Conservation (phyloP, 2,888 invertebrate species). For the Endotricha flammealis region DNA sequence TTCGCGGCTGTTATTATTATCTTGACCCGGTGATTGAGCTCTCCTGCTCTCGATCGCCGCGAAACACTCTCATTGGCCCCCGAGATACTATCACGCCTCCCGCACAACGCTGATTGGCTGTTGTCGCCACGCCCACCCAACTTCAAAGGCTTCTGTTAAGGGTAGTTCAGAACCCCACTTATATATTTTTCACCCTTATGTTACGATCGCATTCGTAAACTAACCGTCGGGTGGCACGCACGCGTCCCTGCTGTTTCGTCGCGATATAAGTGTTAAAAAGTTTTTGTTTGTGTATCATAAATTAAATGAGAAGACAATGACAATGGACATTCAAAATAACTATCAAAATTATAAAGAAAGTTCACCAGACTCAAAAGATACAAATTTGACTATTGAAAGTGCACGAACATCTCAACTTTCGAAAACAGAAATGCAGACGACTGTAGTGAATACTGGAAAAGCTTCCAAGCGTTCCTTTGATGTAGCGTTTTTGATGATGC, state of each 20-base stretch:
- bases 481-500: constrained; percentile 93
- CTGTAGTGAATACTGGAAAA: constrained; percentile 53
- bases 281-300: constrained; percentile 54
- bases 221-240: constrained; percentile 62
- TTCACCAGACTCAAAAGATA: constrained; percentile 69
- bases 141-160: constrained; percentile 62
- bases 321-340: constrained; percentile 83
- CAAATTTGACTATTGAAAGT: constrained; percentile 65
- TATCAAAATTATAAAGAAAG: constrained; percentile 70
- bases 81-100: constrained; percentile 58
- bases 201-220: constrained; percentile 66
- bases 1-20: constrained; percentile 76
- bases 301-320: constrained; percentile 78
- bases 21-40: constrained; percentile 76
- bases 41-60: constrained; percentile 62
- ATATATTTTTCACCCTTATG: constrained; percentile 77
- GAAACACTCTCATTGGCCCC: constrained; percentile 51
- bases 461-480: constrained; percentile 89
- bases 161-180: constrained; percentile 72
- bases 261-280: constrained; percentile 73
- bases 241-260: constrained; percentile 46
- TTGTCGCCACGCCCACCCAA: constrained; percentile 54
- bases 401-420: constrained; percentile 65
- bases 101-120: constrained; percentile 52
- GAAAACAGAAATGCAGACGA: constrained; percentile 59